Conservation (phyloP, 2,113 vertebrate species). For the Gambusia affinis region DNA sequence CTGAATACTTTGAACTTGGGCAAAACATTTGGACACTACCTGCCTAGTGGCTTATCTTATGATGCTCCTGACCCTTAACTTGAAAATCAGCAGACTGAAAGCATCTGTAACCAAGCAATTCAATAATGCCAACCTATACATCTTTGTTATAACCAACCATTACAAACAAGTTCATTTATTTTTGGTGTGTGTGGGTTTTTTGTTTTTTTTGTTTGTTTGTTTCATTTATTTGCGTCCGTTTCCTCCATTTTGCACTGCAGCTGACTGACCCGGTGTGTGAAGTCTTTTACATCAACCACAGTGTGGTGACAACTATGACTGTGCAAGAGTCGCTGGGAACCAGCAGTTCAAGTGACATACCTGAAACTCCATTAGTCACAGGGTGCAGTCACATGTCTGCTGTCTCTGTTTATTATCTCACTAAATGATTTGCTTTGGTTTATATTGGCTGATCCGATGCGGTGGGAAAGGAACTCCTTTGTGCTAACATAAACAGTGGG, state of each 20-base stretch:
- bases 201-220: too few species aligned
- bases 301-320: background rate
- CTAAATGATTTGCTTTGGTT: constrained; percentile 21
- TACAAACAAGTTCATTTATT: background rate
- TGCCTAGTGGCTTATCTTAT: too few species aligned
- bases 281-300: too few species aligned
- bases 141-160: background rate
- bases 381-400: constrained; percentile 49
- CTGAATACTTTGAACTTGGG: too few species aligned
- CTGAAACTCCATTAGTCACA: constrained; percentile 60
- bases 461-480: background rate
- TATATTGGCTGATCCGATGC: background rate
- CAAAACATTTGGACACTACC: too few species aligned
- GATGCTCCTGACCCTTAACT: background rate
- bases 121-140: too few species aligned
- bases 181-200: too few species aligned
- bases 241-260: background rate
- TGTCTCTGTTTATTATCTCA: constrained; percentile 14
- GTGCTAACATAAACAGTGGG: background rate
- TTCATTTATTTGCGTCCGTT: too few species aligned
- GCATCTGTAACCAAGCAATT: background rate
- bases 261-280: background rate
- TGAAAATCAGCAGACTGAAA: background rate
- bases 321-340: background rate
- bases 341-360: constrained; percentile 26